These are phyloP conservation scores for Drosophila littoralis DNA, from an alignment of 1,140 invertebrate species.

Conservation along the genomic window DNA sequence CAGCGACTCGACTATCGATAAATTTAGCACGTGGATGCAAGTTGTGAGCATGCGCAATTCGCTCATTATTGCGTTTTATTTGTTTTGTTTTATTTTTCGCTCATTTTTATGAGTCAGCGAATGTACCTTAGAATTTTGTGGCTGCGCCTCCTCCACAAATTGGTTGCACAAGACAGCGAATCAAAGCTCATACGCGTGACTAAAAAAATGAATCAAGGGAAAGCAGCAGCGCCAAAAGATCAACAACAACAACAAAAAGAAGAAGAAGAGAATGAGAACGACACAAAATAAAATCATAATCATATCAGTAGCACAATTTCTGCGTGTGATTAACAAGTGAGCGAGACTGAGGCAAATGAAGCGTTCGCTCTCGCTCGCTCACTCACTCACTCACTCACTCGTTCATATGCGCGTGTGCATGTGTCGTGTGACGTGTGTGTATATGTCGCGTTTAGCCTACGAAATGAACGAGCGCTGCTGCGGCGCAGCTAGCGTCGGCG, in stretches of 20 bases:
- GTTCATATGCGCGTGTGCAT: slow-evolving; percentile 1
- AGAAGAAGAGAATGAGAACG: slow-evolving; percentile 18
- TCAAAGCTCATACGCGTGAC: slow-evolving; percentile 75
- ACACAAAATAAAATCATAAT: slow-evolving; percentile 54
- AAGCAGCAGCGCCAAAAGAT: slow-evolving; percentile 20
- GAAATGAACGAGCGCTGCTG: neutral
- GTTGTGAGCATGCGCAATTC: slow-evolving; percentile 3
- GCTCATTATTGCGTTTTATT: slow-evolving; percentile 6
- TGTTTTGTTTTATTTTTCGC: neutral
- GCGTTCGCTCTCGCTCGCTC: neutral
- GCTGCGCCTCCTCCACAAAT: slow-evolving; percentile 3
- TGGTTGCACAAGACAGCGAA: slow-evolving; percentile 45
- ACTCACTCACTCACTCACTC: neutral
- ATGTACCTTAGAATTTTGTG: neutral
- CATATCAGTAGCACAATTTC: slow-evolving; percentile 64
- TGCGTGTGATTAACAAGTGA: slow-evolving; percentile 67
- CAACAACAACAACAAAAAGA: slow-evolving; percentile 12
- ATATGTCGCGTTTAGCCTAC: slow-evolving; percentile 7
- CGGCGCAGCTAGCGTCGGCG: slow-evolving; percentile 19
- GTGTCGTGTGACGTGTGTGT: slow-evolving; percentile 3
- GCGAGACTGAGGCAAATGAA: slow-evolving; percentile 19
- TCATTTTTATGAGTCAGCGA: slow-evolving; percentile 20
- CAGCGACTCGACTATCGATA: slow-evolving; percentile 9
- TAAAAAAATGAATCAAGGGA: slow-evolving; percentile 41
- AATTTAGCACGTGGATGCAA: slow-evolving; percentile 5